Evolutionary conservation across 1,140 invertebrate species (phyloP).

Genomic region (Drosophila sucinea): DNA sequence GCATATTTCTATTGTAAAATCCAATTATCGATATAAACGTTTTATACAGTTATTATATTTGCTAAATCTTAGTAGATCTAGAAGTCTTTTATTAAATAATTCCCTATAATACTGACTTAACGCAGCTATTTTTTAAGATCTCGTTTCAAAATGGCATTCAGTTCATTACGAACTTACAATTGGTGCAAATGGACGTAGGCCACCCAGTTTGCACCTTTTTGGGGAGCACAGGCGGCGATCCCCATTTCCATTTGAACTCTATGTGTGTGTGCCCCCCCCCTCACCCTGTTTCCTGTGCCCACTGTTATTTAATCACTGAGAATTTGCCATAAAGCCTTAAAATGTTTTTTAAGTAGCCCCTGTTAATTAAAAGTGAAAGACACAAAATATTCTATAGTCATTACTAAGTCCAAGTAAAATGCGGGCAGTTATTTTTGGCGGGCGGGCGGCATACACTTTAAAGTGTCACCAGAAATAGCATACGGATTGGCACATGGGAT

Average conservation of each 20-base stretch:
- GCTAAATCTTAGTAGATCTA: no score
- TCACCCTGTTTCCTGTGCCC: no score
- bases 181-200: constrained; percentile 1
- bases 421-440: constrained; percentile 10
- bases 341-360: constrained; percentile 10
- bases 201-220: background rate
- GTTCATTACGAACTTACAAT: background rate
- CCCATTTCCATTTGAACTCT: constrained; percentile 6
- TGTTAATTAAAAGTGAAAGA: background rate
- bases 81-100: no score
- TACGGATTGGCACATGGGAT: constrained; percentile 23
- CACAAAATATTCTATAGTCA: no score
- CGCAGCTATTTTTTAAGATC: no score
- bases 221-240: background rate
- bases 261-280: background rate
- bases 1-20: no score
- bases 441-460: constrained; percentile 19
- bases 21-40: no score
- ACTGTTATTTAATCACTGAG: constrained; percentile 2
- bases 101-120: no score
- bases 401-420: background rate
- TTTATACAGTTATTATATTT: no score
- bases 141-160: background rate
- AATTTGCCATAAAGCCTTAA: constrained; percentile 3
- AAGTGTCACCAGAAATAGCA: constrained; percentile 23